A percentile compares a stretch with the other conserved stretches of the same genome.
phyloP scores from a whole-genome alignment of 2,888 invertebrate genomes.

The Agriopis aurantiaria region DNA sequence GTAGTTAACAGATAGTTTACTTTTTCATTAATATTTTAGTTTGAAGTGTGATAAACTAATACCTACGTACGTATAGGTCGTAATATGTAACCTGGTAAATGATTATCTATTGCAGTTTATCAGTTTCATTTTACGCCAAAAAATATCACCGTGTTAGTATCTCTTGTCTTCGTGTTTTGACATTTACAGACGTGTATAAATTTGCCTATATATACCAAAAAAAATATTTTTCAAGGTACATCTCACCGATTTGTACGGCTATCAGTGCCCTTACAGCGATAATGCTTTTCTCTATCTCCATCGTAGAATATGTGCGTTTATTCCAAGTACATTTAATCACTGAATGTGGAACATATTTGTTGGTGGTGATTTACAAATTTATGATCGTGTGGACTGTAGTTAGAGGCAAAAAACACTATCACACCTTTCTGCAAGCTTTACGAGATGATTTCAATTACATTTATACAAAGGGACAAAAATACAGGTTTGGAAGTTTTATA shows the following conservation, averaged over 20 bases:
- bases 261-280: slow-evolving; percentile 2
- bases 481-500: slow-evolving; percentile 27
- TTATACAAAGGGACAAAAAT: slow-evolving; percentile 29
- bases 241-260: slow-evolving; percentile 9
- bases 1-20: too few species aligned
- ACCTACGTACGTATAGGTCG: too few species aligned
- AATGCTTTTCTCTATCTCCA: background rate
- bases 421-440: slow-evolving; percentile 24
- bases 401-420: slow-evolving; percentile 22
- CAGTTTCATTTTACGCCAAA: too few species aligned
- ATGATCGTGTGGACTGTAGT: slow-evolving; percentile 19
- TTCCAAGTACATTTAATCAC: slow-evolving; percentile 26
- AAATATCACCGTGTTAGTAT: too few species aligned
- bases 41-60: too few species aligned
- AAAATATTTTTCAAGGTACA: slow-evolving; percentile 17
- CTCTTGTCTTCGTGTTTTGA: too few species aligned
- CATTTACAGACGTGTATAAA: background rate
- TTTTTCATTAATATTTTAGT: too few species aligned
- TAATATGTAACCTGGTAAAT: too few species aligned
- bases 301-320: background rate
- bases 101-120: too few species aligned
- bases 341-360: slow-evolving; percentile 33
- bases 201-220: background rate
- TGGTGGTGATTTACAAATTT: slow-evolving; percentile 32
- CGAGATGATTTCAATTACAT: slow-evolving; percentile 37